These are phyloP conservation scores for Paracanthobrama guichenoti DNA, from an alignment of 2,113 vertebrate species.

Conservation along the genomic window DNA sequence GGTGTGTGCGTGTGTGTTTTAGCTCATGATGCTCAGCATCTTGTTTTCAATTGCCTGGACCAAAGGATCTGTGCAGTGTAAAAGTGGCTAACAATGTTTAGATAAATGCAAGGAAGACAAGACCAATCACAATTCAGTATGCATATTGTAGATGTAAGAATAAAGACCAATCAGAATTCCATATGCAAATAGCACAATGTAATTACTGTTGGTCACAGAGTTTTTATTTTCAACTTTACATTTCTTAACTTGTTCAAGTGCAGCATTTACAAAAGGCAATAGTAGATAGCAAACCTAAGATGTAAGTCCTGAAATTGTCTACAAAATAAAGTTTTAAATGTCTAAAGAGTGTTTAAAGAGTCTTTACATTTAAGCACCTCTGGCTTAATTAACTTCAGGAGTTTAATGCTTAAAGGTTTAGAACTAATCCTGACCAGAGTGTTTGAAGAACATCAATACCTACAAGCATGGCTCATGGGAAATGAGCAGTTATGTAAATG, in stretches of 20 bases:
- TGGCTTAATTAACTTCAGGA: neutral
- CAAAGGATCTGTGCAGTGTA: neutral
- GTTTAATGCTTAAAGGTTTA: neutral
- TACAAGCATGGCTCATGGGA: neutral
- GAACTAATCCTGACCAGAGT: neutral
- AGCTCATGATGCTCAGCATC: neutral
- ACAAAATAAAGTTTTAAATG: neutral
- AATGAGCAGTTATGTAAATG: constrained; percentile 11
- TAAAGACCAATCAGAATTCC: neutral
- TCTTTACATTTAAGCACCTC: neutral
- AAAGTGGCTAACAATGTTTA: neutral
- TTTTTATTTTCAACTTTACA: neutral
- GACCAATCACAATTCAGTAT: neutral
- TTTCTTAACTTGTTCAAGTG: neutral
- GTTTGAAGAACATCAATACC: neutral
- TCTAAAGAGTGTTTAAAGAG: constrained; percentile 1
- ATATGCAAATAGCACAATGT: neutral
- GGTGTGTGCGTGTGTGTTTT: neutral
- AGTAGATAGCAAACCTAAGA: neutral
- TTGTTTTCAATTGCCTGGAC: neutral
- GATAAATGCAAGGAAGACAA: neutral
- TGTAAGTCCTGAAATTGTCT: neutral
- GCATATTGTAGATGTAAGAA: neutral
- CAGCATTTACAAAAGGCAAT: neutral
- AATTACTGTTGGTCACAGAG: neutral